phyloP scores from a whole-genome alignment of 2,797 vertebrate species.

The Craterocephalus amniculus region DNA sequence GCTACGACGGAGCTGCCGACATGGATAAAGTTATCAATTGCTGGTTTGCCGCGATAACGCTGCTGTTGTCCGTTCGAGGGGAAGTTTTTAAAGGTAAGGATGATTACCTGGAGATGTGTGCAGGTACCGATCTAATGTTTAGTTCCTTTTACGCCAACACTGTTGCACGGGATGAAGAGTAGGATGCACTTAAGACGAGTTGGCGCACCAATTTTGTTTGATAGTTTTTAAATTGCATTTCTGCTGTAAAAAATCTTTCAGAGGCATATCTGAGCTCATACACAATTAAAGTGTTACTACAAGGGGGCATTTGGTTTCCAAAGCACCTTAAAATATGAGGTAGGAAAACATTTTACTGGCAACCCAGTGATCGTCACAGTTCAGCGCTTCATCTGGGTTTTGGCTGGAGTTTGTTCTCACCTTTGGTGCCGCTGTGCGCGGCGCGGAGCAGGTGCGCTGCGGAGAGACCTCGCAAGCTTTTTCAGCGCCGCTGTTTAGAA shows the following conservation, averaged over 20 bases:
- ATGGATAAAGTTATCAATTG: conserved; percentile 87
- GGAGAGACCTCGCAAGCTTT: not conserved
- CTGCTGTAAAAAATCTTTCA: not conserved
- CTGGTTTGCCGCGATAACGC: conserved; percentile 77
- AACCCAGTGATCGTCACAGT: not conserved
- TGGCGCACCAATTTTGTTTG: conserved; percentile 12
- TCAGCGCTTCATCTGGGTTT: not conserved
- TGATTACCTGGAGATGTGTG: conserved; percentile 22
- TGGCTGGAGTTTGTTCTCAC: conserved; percentile 31
- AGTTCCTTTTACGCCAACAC: not conserved
- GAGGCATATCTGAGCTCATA: not conserved
- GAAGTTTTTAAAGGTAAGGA: conserved; percentile 87
- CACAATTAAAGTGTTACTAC: not conserved
- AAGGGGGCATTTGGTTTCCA: not conserved
- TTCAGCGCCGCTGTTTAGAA: not conserved
- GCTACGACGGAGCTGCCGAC: conserved; percentile 66
- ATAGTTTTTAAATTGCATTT: conserved; percentile 9
- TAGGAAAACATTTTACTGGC: not conserved
- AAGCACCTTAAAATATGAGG: not conserved
- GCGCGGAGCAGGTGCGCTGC: conserved; percentile 58
- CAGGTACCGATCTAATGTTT: not conserved
- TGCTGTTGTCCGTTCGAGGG: conserved; percentile 77
- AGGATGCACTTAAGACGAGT: conserved; percentile 29
- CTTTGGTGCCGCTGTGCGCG: conserved; percentile 36
- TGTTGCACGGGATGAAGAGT: not conserved